These are phyloP conservation scores for Nannospalax galili DNA, from an alignment of 2,113 vertebrate genomes.

Conservation along the genomic window DNA sequence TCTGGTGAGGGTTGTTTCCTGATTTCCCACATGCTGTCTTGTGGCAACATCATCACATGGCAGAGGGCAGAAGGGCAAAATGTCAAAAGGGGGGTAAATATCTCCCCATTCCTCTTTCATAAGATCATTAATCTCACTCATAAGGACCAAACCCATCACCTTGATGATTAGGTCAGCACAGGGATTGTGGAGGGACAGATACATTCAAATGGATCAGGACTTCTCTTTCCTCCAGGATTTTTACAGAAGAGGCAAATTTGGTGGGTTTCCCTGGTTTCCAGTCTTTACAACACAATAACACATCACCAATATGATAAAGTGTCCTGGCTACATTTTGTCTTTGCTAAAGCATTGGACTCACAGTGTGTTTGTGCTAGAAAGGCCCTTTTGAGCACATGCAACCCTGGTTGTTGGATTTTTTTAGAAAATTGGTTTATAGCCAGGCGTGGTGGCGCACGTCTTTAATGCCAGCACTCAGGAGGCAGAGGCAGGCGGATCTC, in stretches of 20 bases:
- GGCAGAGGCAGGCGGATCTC: too few species aligned
- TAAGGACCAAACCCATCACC: neutral
- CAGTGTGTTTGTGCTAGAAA: neutral
- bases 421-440: too few species aligned
- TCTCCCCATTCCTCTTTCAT: neutral
- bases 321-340: conserved; percentile 10
- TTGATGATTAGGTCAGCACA: neutral
- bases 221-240: neutral
- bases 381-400: neutral
- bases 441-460: too few species aligned
- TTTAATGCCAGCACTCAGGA: too few species aligned
- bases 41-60: neutral
- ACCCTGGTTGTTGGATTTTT: neutral
- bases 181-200: neutral
- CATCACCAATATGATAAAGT: neutral
- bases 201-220: neutral
- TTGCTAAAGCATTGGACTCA: neutral
- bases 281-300: neutral
- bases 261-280: neutral
- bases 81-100: neutral
- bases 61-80: neutral
- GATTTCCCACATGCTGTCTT: neutral
- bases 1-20: neutral
- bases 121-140: neutral
- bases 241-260: neutral